Conservation (phyloP, 2,888 invertebrate species). For the Labia minor region DNA sequence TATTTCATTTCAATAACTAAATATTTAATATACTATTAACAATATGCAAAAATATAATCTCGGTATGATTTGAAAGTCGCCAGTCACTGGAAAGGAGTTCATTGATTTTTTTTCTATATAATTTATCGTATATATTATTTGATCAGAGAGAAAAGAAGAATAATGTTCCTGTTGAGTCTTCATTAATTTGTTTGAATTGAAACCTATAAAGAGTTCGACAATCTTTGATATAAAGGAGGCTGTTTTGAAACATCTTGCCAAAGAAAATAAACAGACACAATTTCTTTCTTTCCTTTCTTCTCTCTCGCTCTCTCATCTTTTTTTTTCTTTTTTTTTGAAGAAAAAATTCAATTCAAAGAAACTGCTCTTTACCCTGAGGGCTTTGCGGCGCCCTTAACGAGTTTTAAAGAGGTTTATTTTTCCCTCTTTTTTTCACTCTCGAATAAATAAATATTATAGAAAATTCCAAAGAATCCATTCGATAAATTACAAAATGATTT, state of each 20-base stretch:
- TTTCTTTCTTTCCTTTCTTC: not conserved
- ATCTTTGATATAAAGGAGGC: not conserved
- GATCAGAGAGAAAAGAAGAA: too few relatives aligned
- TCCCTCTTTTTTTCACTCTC: constrained; percentile 9
- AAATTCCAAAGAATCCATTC: not conserved
- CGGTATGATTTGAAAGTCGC: too few relatives aligned
- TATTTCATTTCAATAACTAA: too few relatives aligned
- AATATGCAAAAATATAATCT: too few relatives aligned
- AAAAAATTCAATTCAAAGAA: constrained; percentile 6
- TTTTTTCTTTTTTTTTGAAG: not conserved
- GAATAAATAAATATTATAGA: constrained; percentile 13
- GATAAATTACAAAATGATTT: too few relatives aligned
- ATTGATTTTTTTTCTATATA: too few relatives aligned
- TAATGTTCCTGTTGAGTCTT: too few relatives aligned
- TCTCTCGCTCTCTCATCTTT: not conserved
- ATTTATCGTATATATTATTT: too few relatives aligned
- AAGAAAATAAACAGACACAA: constrained; percentile 13
- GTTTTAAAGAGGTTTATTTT: constrained; percentile 13
- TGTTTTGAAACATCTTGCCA: not conserved
- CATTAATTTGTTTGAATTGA: too few relatives aligned
- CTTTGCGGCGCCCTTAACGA: constrained; percentile 13
- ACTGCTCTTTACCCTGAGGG: not conserved
- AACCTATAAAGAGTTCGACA: too few relatives aligned
- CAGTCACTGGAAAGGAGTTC: too few relatives aligned
- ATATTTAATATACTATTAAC: too few relatives aligned